Evolutionary conservation across 2,797 vertebrate genomes (phyloP).

Genomic region (Manis pentadactyla): DNA sequence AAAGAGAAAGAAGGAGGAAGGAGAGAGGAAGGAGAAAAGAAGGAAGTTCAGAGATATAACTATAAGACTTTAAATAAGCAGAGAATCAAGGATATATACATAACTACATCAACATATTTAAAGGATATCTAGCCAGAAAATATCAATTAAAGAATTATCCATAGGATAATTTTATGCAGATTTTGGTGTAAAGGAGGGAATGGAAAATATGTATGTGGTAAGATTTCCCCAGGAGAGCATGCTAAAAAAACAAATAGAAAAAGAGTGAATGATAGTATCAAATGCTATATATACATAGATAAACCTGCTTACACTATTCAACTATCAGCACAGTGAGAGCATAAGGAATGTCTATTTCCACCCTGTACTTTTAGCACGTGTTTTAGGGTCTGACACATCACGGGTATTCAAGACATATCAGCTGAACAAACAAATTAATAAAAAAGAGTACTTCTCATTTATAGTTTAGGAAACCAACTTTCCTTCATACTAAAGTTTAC

Average conservation of each 20-base stretch:
- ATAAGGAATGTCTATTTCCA: background rate
- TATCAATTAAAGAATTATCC: background rate
- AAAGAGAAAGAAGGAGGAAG: background rate
- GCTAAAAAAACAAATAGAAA: background rate
- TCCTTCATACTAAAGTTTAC: slow-evolving; percentile 4
- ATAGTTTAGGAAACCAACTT: slow-evolving; percentile 12
- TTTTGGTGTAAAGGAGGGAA: background rate
- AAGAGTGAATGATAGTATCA: background rate
- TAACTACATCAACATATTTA: background rate
- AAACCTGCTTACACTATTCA: background rate
- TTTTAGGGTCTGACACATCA: background rate
- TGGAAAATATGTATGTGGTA: background rate
- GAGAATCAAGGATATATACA: background rate
- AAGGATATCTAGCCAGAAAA: background rate
- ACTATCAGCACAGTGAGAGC: background rate
- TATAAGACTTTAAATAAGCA: background rate
- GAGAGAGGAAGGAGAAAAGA: background rate
- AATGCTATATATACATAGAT: background rate
- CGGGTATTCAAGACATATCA: background rate
- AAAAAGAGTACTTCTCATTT: background rate
- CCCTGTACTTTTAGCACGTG: background rate
- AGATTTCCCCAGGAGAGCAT: background rate
- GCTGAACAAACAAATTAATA: background rate
- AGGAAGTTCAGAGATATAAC: background rate
- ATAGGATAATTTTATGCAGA: slow-evolving; percentile 1